Percentiles rank a stretch among this genome's conserved stretches.
Evolutionary conservation across 2,888 invertebrate species (phyloP).

Genomic region (Odontothrips loti): DNA sequence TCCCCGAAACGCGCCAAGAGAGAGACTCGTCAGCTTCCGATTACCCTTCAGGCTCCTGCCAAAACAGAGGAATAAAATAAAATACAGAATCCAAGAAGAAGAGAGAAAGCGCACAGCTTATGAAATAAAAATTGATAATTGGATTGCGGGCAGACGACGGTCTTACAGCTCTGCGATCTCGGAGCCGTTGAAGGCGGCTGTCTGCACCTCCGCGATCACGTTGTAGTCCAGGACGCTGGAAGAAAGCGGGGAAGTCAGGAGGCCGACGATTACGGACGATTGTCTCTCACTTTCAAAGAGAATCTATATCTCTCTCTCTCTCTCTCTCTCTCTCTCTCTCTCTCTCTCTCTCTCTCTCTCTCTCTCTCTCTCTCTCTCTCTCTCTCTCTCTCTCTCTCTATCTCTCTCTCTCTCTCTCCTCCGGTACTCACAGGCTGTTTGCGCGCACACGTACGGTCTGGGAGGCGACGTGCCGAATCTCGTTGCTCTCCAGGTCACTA

Average conservation of each 20-base stretch:
- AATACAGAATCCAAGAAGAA: too few relatives aligned
- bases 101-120: too few relatives aligned
- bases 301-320: not conserved
- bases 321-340: not conserved
- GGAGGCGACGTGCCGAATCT: slow-evolving; percentile 57
- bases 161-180: slow-evolving; percentile 61
- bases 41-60: slow-evolving; percentile 72
- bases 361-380: not conserved
- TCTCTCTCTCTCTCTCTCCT: slow-evolving; percentile 4
- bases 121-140: not conserved
- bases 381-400: not conserved
- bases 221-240: slow-evolving; percentile 70
- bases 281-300: not conserved
- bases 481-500: slow-evolving; percentile 71
- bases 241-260: slow-evolving; percentile 37
- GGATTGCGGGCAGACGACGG: slow-evolving; percentile 16
- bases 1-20: slow-evolving; percentile 65
- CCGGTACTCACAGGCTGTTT: slow-evolving; percentile 67
- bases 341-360: too few relatives aligned
- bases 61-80: too few relatives aligned
- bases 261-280: not conserved
- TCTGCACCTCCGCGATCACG: slow-evolving; percentile 61
- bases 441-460: slow-evolving; percentile 66
- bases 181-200: slow-evolving; percentile 70
- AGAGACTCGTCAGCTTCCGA: slow-evolving; percentile 55